Conservation (phyloP, 2,888 invertebrate species). For the Augiades crinisus region DNA sequence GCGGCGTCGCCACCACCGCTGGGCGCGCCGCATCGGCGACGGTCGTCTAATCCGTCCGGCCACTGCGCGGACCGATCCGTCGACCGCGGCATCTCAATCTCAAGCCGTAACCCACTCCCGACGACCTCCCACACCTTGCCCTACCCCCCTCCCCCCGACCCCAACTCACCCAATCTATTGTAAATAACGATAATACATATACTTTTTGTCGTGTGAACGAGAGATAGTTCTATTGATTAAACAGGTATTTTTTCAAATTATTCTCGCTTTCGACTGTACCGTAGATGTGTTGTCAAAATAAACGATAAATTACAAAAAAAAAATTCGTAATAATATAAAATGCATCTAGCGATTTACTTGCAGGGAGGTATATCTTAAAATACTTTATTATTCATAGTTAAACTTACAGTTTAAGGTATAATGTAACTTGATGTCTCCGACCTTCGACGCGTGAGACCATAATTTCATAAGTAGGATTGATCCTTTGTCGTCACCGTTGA, state of each 20-base stretch:
- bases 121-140: conserved; percentile 40
- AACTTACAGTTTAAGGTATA: conserved; percentile 66
- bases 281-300: conserved; percentile 80
- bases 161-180: conserved; percentile 63
- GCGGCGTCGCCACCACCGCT: conserved; percentile 38
- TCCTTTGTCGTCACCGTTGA: conserved; percentile 43
- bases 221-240: conserved; percentile 76
- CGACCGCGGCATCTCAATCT: conserved; percentile 62
- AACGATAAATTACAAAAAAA: conserved; percentile 71
- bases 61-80: conserved; percentile 56
- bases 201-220: conserved; percentile 80
- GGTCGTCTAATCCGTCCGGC: conserved; percentile 51
- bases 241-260: conserved; percentile 80
- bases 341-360: conserved; percentile 76
- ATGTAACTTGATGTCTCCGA: conserved; percentile 54
- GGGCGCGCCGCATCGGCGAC: conserved; percentile 51
- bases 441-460: conserved; percentile 59
- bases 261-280: conserved; percentile 81
- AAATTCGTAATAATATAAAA: conserved; percentile 74
- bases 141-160: conserved; percentile 37
- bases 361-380: conserved; percentile 77
- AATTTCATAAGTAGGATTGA: conserved; percentile 53
- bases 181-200: conserved; percentile 72
- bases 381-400: conserved; percentile 78
- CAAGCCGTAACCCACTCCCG: conserved; percentile 37